phyloP scores from a whole-genome alignment of 2,888 invertebrate genomes.

The Mesorhabditis belari region DNA sequence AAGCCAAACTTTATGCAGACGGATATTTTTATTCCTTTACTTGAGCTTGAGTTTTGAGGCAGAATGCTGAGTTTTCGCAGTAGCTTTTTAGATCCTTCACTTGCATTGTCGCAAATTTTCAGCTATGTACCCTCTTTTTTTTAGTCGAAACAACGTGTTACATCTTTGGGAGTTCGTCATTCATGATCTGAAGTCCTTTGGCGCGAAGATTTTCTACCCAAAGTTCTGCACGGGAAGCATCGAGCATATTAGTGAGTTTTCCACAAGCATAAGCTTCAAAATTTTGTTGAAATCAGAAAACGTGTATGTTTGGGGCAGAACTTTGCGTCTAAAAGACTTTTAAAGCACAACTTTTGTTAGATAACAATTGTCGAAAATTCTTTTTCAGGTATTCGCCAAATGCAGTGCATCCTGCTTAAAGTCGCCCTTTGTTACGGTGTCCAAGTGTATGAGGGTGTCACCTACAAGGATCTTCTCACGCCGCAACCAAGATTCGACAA shows the following conservation, averaged over 20 bases:
- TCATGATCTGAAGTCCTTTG: conserved; percentile 78
- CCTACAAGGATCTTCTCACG: conserved; percentile 76
- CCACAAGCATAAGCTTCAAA: not conserved
- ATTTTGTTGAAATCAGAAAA: not conserved
- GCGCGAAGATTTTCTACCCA: conserved; percentile 95
- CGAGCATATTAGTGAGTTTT: conserved; percentile 79
- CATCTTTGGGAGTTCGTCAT: conserved; percentile 98
- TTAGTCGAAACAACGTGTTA: conserved; percentile 79
- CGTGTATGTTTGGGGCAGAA: not conserved
- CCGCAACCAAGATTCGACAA: conserved; percentile 57
- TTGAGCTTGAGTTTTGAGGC: too few species aligned
- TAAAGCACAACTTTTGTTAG: not conserved
- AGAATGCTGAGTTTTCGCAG: too few species aligned
- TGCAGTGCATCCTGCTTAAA: conserved; percentile 91
- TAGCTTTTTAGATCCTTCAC: too few species aligned
- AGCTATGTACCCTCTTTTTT: not conserved
- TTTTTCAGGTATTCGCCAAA: conserved; percentile 71
- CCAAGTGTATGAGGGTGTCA: conserved; percentile 84
- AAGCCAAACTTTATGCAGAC: too few species aligned
- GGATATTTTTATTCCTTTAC: too few species aligned
- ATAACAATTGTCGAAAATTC: not conserved
- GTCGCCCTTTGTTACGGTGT: conserved; percentile 84
- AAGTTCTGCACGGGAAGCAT: conserved; percentile 97
- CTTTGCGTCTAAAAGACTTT: not conserved
- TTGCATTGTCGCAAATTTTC: not conserved